Percentiles rank a stretch among this genome's conserved stretches.
Evolutionary conservation across 2,888 invertebrate genomes (phyloP).

Genomic region (Nesidiocoris tenuis): DNA sequence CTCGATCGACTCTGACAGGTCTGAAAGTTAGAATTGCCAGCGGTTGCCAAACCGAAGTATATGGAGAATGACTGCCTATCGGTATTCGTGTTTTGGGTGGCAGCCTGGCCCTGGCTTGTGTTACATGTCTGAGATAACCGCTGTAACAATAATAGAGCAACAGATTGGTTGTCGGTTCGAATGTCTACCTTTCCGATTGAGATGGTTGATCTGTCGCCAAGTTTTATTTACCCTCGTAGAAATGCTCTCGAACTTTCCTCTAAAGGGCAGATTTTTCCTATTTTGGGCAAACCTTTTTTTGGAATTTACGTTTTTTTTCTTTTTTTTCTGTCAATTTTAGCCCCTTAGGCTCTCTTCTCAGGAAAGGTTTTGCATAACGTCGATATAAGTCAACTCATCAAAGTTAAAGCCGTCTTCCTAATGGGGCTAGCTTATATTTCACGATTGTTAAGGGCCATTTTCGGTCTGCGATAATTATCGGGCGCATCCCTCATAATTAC

Average conservation of each 20-base stretch:
- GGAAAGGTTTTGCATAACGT: too few relatives aligned
- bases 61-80: not conserved
- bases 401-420: not conserved
- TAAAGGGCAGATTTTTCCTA: too few relatives aligned
- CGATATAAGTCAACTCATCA: not conserved
- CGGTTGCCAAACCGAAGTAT: not conserved
- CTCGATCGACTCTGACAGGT: not conserved
- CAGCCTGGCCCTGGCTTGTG: not conserved
- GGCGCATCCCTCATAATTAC: not conserved
- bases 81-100: not conserved
- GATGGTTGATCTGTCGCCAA: not conserved
- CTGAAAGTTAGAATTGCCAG: not conserved
- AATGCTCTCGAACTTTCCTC: too few relatives aligned
- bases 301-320: too few relatives aligned
- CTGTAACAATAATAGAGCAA: not conserved
- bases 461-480: not conserved
- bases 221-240: too few relatives aligned
- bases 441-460: not conserved
- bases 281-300: too few relatives aligned
- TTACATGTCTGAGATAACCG: not conserved
- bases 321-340: too few relatives aligned
- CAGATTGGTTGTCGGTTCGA: not conserved
- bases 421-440: not conserved
- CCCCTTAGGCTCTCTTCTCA: too few relatives aligned
- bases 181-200: not conserved